Evolutionary conservation across 2,888 invertebrate genomes (phyloP), one percentile per base, ranked within the genome.

Genomic region (Cheilosia soror): DNA sequence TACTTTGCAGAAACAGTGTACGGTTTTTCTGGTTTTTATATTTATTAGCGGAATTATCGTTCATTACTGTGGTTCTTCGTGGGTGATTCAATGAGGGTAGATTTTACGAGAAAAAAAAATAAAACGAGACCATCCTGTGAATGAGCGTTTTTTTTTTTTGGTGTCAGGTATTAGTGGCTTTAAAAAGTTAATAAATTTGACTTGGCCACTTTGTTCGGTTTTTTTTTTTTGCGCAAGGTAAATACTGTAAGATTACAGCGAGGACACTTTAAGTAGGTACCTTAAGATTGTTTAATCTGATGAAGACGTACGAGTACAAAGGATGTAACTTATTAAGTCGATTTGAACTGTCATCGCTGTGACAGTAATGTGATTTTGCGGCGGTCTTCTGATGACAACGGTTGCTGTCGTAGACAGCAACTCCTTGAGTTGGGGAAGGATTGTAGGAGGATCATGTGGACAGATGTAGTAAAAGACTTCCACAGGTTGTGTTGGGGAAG

Each of bases 1-100:
- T 31, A 27, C 13, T 51, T 55, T 65, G 72, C 75, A 75, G 79
- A 63, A 27, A 37, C 37, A 37, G 4, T 37, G 57, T 42, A 68
- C 31, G 25, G 53, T 0, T 44, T 65, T 47, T 68, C 27, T 58
- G 42, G 7, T 49, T 66, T 71, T 77, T 58, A 51, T 33, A 42
- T 69, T 77, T 82, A 77, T 68, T 73, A 65, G 31, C 73, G 40
- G 42, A 58, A 53, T 73, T 65, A 83, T 78, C 42, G 68, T 40
- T 73, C 31, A 63, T 83, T 69, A 69, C 51, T 57, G 63, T 33
- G 66, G 72, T 77, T 65, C 53, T 31, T 71, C 29, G 57, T 13
- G 49, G 37, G 31, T 6, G 27, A 33, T 27, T n/a, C 13, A 3
- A 33, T 37, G 55, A 0, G 73, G 4, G 6, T 6, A 7, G 15